A percentile compares a stretch with the other conserved stretches of the same genome.
phyloP scores from a whole-genome alignment of 2,888 invertebrate species.

The Orchesellides sinensis region DNA sequence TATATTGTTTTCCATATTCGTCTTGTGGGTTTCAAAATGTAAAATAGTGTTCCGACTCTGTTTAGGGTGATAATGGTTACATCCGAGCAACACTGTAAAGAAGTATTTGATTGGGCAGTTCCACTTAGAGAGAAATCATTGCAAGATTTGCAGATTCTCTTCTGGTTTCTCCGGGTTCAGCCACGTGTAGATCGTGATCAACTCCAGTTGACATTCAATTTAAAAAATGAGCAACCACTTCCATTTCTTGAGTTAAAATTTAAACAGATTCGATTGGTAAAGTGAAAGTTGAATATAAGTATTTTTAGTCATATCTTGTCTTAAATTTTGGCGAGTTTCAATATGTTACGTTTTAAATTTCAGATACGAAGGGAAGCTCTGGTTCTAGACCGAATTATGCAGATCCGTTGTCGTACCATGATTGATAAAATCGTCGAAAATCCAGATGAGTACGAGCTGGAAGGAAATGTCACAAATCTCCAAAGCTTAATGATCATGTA shows the following conservation, averaged over 20 bases:
- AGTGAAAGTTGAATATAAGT: background rate
- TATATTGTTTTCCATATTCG: too few relatives aligned
- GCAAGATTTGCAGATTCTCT: conserved; percentile 41
- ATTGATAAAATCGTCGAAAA: conserved; percentile 43
- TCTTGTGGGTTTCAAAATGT: too few relatives aligned
- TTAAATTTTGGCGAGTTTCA: too few relatives aligned
- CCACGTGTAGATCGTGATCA: conserved; percentile 33
- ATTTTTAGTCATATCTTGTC: background rate
- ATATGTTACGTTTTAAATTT: background rate
- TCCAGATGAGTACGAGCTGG: conserved; percentile 33
- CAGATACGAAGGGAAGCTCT: conserved; percentile 36
- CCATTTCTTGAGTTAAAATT: conserved; percentile 31
- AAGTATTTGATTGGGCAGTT: conserved; percentile 56
- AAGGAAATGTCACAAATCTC: conserved; percentile 33
- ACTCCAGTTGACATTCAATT: conserved; percentile 25
- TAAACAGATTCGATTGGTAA: background rate
- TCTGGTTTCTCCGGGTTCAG: conserved; percentile 48
- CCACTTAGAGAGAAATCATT: conserved; percentile 32
- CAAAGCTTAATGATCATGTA: conserved; percentile 52
- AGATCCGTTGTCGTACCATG: conserved; percentile 31
- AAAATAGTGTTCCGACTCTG: too few relatives aligned
- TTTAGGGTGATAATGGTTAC: conserved; percentile 12
- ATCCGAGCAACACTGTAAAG: conserved; percentile 7
- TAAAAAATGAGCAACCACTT: conserved; percentile 16
- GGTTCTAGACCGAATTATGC: conserved; percentile 44